Base-by-base conservation (phyloP, 2,888 invertebrate genomes). In the Andrena dorsata region DNA sequence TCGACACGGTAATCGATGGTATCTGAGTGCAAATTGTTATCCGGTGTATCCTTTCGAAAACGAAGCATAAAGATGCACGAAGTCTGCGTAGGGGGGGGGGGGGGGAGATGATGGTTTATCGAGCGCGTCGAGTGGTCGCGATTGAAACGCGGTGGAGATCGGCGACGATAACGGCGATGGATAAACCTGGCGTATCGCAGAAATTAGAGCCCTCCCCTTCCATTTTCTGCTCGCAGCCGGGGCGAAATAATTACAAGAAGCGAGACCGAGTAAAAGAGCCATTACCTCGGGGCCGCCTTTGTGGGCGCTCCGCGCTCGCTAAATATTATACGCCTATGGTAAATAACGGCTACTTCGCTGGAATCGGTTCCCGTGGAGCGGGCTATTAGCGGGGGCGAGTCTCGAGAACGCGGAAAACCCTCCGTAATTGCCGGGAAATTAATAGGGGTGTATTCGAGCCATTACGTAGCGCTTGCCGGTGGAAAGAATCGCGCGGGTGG, bases 191-290 rank as follows among this genome's bases (percentile, higher is more conserved):
- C 23, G 4, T 58, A 53, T 73, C 32, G 63, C 58, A 35, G 23
- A 74, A 82, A 86, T 86, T 86, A 75, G 64, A 72, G 28, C 47
- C 64, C 47, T 64, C 26, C 51, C n/a, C 20, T 7, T 53, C 23
- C 41, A 41, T 16, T 66, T 76, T 72, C 79, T 76, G 56, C 60
- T 53, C 30, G n/a, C n/a, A 64, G 56, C 28, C 30, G 20, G 53
- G 20, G 63, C 58, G 70, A 49, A 65, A 75, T 86, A 84, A 86
- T 86, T 76, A 74, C 73, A 51, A 72, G 80, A 61, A 73, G 68
- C 70, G 53, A 66, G 68, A 56, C 70, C 72, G 58, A 32, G 56
- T 64, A 53, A 75, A 82, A 84, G 86, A 71, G 75, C 70, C 74
- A 82, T 86, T 82, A 84, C 65, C 69, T 20, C 70, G 26, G 68